Base-by-base conservation (phyloP, 1,140 invertebrate genomes). In the Dendrolimus punctatus region DNA sequence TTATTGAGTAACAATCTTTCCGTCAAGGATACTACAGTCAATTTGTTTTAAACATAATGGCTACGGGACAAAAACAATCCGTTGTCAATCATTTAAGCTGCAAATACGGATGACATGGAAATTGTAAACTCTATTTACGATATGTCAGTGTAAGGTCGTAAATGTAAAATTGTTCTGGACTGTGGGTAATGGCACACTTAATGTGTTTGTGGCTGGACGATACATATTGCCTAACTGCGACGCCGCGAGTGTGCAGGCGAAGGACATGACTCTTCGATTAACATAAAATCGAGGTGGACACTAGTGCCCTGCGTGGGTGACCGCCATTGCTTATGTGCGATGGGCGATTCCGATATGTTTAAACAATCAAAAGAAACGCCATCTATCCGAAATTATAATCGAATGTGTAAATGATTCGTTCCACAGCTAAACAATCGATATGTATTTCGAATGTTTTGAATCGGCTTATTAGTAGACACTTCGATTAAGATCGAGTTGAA, bases 201-300 rank as follows among this genome's bases (percentile, higher is more conserved):
- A 79, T 74, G 68, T 63, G 64, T 64, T 58, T 71, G 55, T 64
- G 66, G 57, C 62, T 62, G 65, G 59, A 53, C 68, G 64, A 71
- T 59, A 67, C 62, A 68, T 68, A 70, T 68, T 71, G 69, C 67
- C 71, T 69, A 71, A 73, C 69, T 58, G 68, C 52, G 52, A 48
- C 66, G 58, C 69, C 69, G 47, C 55, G 45, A 51, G 59, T 47
- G 46, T 45, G 48, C 71, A 67, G 60, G 55, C 59, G 55, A 51
- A 58, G 64, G 78, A 83, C 82, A 85, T 66, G 78, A 71, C 66
- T 85, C 78, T 85, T 85, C 82, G 82, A 85, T 85, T 85, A 85
- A 83, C 80, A 85, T 85, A 85, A 85, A 85, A 80, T 79, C 60
- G 74, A 79, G 63, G 58, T 64, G 58, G 53, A 49, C 58, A 58